Evolutionary conservation across 2,113 vertebrate genomes (phyloP).

Genomic region (Oophaga pumilio): DNA sequence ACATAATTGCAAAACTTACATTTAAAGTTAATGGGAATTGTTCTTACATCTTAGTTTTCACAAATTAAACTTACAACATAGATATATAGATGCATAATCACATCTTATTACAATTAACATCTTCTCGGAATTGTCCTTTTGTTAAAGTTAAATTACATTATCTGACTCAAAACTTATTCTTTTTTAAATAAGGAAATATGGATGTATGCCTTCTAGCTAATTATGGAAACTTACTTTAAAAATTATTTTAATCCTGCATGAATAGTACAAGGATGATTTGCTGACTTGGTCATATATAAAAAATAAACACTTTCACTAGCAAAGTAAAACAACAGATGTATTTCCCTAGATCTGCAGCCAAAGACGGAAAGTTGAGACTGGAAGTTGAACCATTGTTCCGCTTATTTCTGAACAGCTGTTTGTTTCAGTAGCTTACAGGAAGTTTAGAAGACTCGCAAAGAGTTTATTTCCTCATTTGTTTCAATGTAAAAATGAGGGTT

Average conservation of each 20-base stretch:
- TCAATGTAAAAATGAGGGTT: too few relatives aligned
- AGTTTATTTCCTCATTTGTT: too few relatives aligned
- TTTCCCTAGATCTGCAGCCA: too few relatives aligned
- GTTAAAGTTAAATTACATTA: slow-evolving; percentile 23
- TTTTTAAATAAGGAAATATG: neutral
- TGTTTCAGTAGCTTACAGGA: too few relatives aligned
- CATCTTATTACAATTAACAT: slow-evolving; percentile 16
- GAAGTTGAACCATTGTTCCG: too few relatives aligned
- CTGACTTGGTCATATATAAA: neutral
- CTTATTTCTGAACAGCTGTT: too few relatives aligned
- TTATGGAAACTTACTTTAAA: neutral
- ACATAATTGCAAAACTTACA: slow-evolving; percentile 19
- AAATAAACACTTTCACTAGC: neutral
- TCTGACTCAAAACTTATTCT: too few relatives aligned
- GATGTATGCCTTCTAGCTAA: neutral
- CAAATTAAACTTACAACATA: slow-evolving; percentile 17
- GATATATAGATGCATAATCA: neutral
- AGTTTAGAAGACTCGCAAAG: too few relatives aligned
- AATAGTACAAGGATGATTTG: neutral
- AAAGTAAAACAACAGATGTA: too few relatives aligned
- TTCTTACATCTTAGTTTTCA: neutral
- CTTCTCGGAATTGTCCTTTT: neutral
- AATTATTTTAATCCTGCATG: neutral
- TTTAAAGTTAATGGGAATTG: slow-evolving; percentile 5
- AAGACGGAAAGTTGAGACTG: too few relatives aligned